phyloP scores from a whole-genome alignment of 2,888 invertebrate species.

The Dorcus hopei region DNA sequence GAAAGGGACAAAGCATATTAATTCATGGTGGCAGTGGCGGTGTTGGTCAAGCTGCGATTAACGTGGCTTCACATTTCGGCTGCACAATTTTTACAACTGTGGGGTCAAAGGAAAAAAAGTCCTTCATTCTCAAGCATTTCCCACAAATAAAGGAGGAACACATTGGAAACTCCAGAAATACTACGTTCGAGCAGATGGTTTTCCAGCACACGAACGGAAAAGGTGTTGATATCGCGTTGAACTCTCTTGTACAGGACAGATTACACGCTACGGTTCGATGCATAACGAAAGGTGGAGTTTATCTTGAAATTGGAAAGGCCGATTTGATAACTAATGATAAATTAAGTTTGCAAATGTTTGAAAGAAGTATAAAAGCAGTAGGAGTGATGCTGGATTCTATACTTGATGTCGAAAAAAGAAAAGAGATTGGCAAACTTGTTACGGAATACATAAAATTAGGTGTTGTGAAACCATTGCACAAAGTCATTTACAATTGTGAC shows the following conservation, averaged over 20 bases:
- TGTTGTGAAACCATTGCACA: conserved; percentile 65
- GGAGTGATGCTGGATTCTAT: conserved; percentile 73
- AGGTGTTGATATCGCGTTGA: conserved; percentile 88
- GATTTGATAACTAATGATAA: conserved; percentile 69
- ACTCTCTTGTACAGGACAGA: conserved; percentile 91
- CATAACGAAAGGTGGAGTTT: conserved; percentile 61
- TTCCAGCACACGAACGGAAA: conserved; percentile 74
- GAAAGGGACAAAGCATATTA: conserved; percentile 46
- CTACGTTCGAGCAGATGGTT: conserved; percentile 84
- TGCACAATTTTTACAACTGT: conserved; percentile 71
- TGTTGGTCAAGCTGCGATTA: conserved; percentile 76
- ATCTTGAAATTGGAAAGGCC: conserved; percentile 84
- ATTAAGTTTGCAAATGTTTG: conserved; percentile 63
- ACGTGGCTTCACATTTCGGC: conserved; percentile 62
- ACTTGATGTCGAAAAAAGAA: conserved; percentile 52
- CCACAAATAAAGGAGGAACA: conserved; percentile 56
- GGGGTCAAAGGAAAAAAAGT: conserved; percentile 61
- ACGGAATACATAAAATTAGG: conserved; percentile 51
- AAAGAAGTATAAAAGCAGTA: conserved; percentile 72
- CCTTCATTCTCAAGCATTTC: conserved; percentile 57
- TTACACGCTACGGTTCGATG: conserved; percentile 68
- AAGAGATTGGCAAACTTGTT: conserved; percentile 19
- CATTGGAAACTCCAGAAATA: conserved; percentile 85
- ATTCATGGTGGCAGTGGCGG: conserved; percentile 66
- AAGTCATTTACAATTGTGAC: conserved; percentile 61